Evolutionary conservation across 2,113 vertebrate genomes (phyloP).

Genomic region (human): GRCh38 chr6:103965501-103966000

Average conservation of each 20-base stretch:
- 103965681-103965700: background rate
- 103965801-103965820: background rate
- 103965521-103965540: background rate
- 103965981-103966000: no score
- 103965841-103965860: background rate
- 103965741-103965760: background rate
- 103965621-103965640: background rate
- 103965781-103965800: background rate
- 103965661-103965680: background rate
- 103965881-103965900: background rate
- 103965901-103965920: no score
- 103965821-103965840: background rate
- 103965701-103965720: background rate
- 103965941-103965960: no score
- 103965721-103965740: background rate
- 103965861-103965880: background rate
- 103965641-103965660: background rate
- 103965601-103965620: background rate
- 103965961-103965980: no score
- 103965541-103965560: background rate
- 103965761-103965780: background rate
- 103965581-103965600: conserved; percentile 3
- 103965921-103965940: no score
- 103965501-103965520: background rate
- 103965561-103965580: background rate